Evolutionary conservation across 2,888 invertebrate species (phyloP), one percentile per base, ranked within the genome.

Genomic region (Catonia carolina): DNA sequence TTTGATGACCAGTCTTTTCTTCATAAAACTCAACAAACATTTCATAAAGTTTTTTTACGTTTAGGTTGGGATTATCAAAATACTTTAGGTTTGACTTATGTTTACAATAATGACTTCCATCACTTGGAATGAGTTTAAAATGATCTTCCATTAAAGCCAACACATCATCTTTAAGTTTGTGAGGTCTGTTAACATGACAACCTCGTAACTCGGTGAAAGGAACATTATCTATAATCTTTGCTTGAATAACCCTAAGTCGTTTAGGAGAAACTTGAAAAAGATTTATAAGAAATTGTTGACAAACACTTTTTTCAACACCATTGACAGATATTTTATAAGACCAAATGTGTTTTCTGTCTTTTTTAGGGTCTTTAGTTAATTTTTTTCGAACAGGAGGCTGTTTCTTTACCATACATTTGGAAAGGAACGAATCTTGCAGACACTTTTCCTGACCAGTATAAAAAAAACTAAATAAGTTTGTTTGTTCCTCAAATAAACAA

Each of bases 271-370:
- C 23, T 48, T 48, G 22, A 48, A 22, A 45, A 20, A 48, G 22
- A 20, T 48, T 27, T 23, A 48, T 48, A 27, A 48, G 22, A 48
- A 48, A 48, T 48, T 48, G 22, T 10, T 27, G 10, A 48, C 48
- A 48, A n/a, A 48, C 48, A n/a, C 23, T 48, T 48, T 20, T 23
- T 48, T 27, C 48, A 12, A 22, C 27, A 20, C 8, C 18, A 17
- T 14, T 22, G 14, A 48, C 3, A 48, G n/a, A 22, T 23, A 23
- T 23, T 48, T 48, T 27, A n/a, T 27, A 48, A 12, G 27, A 22
- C 2, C 14, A 7, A 5, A 15, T 37, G 5, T 2, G 4, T 37
- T 14, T 15, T 5, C 5, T 15, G 14, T 3, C n/a, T 37, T 37
- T 10, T 47, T 47, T 14, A 20, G 20, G 17, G 17, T 47, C 22